Base-by-base conservation (phyloP, 2,888 invertebrate genomes). In the Chesias legatella region DNA sequence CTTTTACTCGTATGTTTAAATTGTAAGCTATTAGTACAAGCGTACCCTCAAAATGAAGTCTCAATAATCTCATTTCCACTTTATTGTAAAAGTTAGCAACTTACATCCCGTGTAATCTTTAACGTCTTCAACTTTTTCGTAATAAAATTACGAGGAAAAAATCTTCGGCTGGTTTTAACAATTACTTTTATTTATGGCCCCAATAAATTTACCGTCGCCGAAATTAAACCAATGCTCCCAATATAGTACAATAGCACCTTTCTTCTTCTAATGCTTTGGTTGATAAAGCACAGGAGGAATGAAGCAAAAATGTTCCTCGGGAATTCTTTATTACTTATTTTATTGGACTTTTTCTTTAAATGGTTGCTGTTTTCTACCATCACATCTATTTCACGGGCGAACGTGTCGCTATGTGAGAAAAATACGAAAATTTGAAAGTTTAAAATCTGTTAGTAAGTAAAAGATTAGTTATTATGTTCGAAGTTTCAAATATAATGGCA, bases 101-200 rank as follows among this genome's bases (percentile, higher is more conserved):
- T 60, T 63, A 71, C 71, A 73, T 67, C 69, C 63, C 74, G 74
- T 67, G 65, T 42, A 59, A 64, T 73, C 65, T 58, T 67, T 73
- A 76, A 80, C 73, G 73, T 60, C 60, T 59, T 64, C 62, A 79
- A 80, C 73, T 79, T 83, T 79, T 68, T 59, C 71, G 65, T 80
- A 79, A 82, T 80, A 80, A 81, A 82, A 81, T 79, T 79, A 79
- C 72, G 70, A 36, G 63, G 74, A 82, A 80, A 38, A 79, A 82
- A 71, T 73, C 75, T 73, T 69, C 56, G 63, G 67, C 71, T 75
- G 71, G 69, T 81, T 76, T 69, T 73, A 73, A 80, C 79, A 79
- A 80, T 82, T 79, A 73, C 72, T 73, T 73, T 79, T 81, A 82
- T 84, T 84, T 83, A 82, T 80, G 64, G 55, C 70, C 68, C 56